Conservation (phyloP, 2,888 invertebrate species). For the Thymelicus acteon region DNA sequence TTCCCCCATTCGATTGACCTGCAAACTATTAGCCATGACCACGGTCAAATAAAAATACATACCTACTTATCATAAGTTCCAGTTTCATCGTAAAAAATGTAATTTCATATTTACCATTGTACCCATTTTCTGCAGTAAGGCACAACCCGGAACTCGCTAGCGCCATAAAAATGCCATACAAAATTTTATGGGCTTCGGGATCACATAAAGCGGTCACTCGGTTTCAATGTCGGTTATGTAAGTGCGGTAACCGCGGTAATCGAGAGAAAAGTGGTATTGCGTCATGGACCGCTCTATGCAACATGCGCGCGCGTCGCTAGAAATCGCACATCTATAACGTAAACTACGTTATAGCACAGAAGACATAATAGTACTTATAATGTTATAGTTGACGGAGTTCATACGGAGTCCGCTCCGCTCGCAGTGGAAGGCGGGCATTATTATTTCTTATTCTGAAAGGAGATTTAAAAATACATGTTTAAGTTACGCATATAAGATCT, state of each 20-base stretch:
- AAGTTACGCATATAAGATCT: background rate
- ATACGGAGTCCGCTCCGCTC: no score
- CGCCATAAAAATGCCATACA: constrained; percentile 24
- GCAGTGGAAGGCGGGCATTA: no score
- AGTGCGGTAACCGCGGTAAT: constrained; percentile 44
- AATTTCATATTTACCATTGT: no score
- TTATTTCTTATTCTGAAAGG: no score
- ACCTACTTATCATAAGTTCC: no score
- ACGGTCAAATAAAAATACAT: no score
- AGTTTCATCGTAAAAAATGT: no score
- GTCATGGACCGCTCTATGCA: constrained; percentile 40
- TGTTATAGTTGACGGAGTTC: background rate
- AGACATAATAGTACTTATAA: background rate
- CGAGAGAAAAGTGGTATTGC: constrained; percentile 49
- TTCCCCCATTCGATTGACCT: no score
- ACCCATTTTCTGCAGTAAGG: no score
- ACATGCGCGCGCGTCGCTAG: constrained; percentile 10
- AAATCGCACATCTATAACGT: background rate
- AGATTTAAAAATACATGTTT: no score
- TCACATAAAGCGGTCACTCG: constrained; percentile 42
- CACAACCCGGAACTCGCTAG: background rate
- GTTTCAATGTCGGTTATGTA: constrained; percentile 49
- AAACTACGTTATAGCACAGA: background rate
- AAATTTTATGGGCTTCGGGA: constrained; percentile 32
- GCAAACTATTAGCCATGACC: no score